Evolutionary conservation across 1,140 invertebrate genomes (phyloP).

Genomic region (Listronotus oregonensis): DNA sequence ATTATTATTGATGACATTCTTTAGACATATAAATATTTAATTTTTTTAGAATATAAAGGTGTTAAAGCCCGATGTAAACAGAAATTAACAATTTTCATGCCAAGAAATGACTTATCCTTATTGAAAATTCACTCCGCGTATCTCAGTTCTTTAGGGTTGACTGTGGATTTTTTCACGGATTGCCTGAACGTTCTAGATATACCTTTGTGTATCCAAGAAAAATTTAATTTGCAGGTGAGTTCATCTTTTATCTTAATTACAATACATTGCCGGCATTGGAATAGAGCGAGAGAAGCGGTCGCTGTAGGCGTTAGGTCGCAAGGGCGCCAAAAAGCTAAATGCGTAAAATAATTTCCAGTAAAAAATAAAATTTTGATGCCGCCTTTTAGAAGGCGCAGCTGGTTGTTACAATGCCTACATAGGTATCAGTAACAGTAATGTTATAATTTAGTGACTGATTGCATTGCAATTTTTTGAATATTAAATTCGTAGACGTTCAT

Average conservation of each 20-base stretch:
- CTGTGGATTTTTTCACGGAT: slow-evolving; percentile 37
- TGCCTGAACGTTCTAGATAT: slow-evolving; percentile 38
- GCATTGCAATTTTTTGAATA: not conserved
- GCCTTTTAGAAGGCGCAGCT: too few relatives aligned
- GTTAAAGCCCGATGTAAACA: slow-evolving; percentile 16
- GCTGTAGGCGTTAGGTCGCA: too few relatives aligned
- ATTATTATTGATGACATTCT: not conserved
- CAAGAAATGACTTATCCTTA: slow-evolving; percentile 37
- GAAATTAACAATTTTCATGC: slow-evolving; percentile 40
- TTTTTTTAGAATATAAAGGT: slow-evolving; percentile 38
- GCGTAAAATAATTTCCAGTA: too few relatives aligned
- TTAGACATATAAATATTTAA: slow-evolving; percentile 8
- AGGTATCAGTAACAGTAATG: too few relatives aligned
- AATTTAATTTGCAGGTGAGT: slow-evolving; percentile 41
- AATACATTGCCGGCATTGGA: too few relatives aligned
- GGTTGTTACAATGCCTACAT: too few relatives aligned
- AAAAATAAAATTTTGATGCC: too few relatives aligned
- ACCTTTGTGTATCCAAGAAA: slow-evolving; percentile 47
- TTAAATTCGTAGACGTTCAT: too few relatives aligned
- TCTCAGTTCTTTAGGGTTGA: slow-evolving; percentile 41
- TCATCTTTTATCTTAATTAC: not conserved
- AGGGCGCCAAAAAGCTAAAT: too few relatives aligned
- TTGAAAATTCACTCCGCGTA: slow-evolving; percentile 32
- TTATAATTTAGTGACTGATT: too few relatives aligned
- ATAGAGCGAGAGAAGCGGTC: too few relatives aligned